Conservation (phyloP, 92 coral and sea anemone genomes). For the Epizoanthus illoricatus region DNA sequence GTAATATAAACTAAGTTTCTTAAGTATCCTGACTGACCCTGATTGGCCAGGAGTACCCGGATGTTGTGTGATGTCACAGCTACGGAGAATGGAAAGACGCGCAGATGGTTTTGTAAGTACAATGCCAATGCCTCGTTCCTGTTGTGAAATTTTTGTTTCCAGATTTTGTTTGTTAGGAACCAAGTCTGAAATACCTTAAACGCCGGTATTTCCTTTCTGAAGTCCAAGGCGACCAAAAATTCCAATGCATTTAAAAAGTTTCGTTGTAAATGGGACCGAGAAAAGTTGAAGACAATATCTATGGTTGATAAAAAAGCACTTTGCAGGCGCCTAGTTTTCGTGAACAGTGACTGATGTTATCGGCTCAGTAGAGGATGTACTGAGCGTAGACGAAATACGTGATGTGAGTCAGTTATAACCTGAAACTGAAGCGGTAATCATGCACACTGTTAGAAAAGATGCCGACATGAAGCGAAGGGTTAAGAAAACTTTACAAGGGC, state of each 20-base stretch:
- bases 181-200: not conserved
- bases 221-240: not conserved
- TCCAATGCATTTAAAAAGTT: not conserved
- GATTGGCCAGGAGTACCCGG: not conserved
- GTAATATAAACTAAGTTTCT: not conserved
- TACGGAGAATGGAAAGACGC: not conserved
- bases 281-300: not conserved
- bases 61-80: not conserved
- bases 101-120: slow-evolving; percentile 2
- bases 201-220: not conserved
- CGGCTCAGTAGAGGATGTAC: not conserved
- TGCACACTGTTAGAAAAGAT: slow-evolving; percentile 85
- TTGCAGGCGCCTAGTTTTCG: not conserved
- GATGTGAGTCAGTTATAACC: not conserved
- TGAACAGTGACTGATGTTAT: not conserved
- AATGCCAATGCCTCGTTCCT: slow-evolving; percentile 5
- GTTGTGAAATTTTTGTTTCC: not conserved
- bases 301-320: not conserved
- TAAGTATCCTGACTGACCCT: not conserved
- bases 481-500: slow-evolving; percentile 42
- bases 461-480: slow-evolving; percentile 72
- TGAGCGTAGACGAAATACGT: not conserved
- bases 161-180: not conserved
- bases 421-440: slow-evolving; percentile 18
- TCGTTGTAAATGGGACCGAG: not conserved